Percentiles rank a stretch among this genome's conserved stretches.
Conservation (phyloP, 1,140 invertebrate species). For the Bicyclus anynana region DNA sequence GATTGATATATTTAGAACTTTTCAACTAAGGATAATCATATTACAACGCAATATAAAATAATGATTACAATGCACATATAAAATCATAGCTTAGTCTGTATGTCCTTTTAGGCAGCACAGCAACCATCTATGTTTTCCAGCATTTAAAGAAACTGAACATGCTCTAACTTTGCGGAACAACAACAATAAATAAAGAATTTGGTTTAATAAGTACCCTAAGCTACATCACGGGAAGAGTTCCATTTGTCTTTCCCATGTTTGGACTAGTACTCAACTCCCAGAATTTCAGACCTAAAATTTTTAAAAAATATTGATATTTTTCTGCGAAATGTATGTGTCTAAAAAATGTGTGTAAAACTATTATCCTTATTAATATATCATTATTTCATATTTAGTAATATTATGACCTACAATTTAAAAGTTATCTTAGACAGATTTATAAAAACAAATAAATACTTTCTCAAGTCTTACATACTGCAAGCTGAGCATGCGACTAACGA, state of each 20-base stretch:
- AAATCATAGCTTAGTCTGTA: background rate
- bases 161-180: conserved; percentile 3
- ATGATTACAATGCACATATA: background rate
- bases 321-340: too few species aligned
- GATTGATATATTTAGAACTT: too few species aligned
- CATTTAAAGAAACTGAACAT: background rate
- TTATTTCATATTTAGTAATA: too few species aligned
- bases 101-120: background rate
- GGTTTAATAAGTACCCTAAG: conserved; percentile 2
- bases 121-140: background rate
- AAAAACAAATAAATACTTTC: too few species aligned
- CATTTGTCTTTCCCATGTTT: conserved; percentile 1
- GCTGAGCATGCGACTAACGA: too few species aligned
- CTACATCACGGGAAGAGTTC: conserved; percentile 2
- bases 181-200: background rate
- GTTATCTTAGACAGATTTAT: too few species aligned
- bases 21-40: background rate
- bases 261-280: conserved; percentile 3
- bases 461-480: too few species aligned
- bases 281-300: conserved; percentile 9
- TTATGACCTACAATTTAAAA: too few species aligned
- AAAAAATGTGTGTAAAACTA: too few species aligned
- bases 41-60: background rate
- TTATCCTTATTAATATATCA: too few species aligned
- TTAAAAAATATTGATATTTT: background rate